Percentiles rank a stretch among this genome's conserved stretches.
Conservation (phyloP, 2,888 invertebrate genomes). For the Acronicta aceris region DNA sequence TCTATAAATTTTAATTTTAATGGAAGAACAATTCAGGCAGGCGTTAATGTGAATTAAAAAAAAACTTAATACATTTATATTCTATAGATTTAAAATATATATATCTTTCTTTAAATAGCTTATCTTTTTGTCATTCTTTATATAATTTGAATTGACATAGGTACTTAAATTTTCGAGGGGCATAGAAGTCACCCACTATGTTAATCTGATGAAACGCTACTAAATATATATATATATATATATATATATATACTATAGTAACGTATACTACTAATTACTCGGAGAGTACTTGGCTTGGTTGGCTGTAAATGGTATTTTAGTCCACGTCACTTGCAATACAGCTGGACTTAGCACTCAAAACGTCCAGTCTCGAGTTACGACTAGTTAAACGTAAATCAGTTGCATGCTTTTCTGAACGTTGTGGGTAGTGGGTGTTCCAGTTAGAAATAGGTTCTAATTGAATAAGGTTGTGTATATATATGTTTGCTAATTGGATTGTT, state of each 20-base stretch:
- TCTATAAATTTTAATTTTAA: too few species aligned
- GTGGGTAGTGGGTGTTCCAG: conserved; percentile 10
- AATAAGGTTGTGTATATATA: conserved; percentile 16
- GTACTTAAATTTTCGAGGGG: background rate
- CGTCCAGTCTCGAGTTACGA: conserved; percentile 19
- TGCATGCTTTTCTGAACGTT: conserved; percentile 3
- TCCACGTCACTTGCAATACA: conserved; percentile 31
- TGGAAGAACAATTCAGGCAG: too few species aligned
- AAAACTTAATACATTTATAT: too few species aligned
- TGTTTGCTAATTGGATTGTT: too few species aligned
- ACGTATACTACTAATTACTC: too few species aligned
- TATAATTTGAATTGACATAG: too few species aligned
- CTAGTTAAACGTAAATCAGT: conserved; percentile 26
- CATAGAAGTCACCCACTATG: background rate
- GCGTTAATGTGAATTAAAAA: too few species aligned
- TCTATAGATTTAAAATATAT: background rate
- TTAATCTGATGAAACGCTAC: background rate
- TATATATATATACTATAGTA: too few species aligned
- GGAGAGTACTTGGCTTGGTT: background rate
- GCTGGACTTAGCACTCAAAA: conserved; percentile 21
- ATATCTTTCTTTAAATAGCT: too few species aligned
- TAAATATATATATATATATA: too few species aligned
- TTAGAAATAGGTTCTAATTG: conserved; percentile 28
- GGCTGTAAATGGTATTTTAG: background rate
- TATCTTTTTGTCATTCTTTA: too few species aligned